A percentile compares a stretch with the other conserved stretches of the same genome.
These are phyloP conservation scores for Ennomos erosarius DNA, from an alignment of 2,888 invertebrate genomes.

Conservation along the genomic window DNA sequence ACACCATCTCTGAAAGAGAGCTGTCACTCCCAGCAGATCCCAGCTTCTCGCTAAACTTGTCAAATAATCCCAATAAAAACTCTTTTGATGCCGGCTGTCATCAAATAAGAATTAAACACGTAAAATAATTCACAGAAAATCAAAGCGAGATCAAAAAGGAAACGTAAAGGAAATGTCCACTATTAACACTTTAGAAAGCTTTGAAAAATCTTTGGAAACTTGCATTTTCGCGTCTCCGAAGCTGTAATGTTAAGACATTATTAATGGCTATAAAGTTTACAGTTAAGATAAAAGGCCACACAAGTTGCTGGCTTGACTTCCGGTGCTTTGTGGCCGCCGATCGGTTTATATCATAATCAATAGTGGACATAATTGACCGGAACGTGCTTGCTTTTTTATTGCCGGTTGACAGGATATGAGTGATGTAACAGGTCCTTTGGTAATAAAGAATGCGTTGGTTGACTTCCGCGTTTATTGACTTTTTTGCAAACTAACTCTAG, in stretches of 20 bases:
- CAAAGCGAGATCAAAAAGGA: slow-evolving; percentile 53
- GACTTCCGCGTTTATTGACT: slow-evolving; percentile 17
- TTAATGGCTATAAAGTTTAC: slow-evolving; percentile 25
- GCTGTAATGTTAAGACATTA: slow-evolving; percentile 26
- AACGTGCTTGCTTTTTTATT: slow-evolving; percentile 26
- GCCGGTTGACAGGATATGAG: slow-evolving; percentile 29
- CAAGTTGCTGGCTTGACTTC: slow-evolving; percentile 32
- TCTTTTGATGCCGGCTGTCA: slow-evolving; percentile 40
- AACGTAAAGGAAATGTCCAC: slow-evolving; percentile 27
- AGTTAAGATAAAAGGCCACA: slow-evolving; percentile 28
- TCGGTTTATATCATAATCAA: slow-evolving; percentile 52
- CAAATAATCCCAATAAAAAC: slow-evolving; percentile 24
- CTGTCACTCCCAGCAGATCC: slow-evolving; percentile 17
- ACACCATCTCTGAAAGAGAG: slow-evolving; percentile 8
- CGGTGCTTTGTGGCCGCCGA: slow-evolving; percentile 34
- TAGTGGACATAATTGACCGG: slow-evolving; percentile 37
- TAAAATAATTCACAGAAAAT: slow-evolving; percentile 55
- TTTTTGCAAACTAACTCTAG: not conserved
- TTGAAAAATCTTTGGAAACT: slow-evolving; percentile 19
- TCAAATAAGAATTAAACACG: slow-evolving; percentile 41
- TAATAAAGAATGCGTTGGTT: slow-evolving; percentile 10
- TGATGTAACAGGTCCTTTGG: slow-evolving; percentile 17
- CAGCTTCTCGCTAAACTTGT: slow-evolving; percentile 14
- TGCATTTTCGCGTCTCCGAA: slow-evolving; percentile 25
- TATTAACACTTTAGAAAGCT: slow-evolving; percentile 19